Conservation (phyloP, 2,888 invertebrate genomes). For the Protophormia terraenovae region DNA sequence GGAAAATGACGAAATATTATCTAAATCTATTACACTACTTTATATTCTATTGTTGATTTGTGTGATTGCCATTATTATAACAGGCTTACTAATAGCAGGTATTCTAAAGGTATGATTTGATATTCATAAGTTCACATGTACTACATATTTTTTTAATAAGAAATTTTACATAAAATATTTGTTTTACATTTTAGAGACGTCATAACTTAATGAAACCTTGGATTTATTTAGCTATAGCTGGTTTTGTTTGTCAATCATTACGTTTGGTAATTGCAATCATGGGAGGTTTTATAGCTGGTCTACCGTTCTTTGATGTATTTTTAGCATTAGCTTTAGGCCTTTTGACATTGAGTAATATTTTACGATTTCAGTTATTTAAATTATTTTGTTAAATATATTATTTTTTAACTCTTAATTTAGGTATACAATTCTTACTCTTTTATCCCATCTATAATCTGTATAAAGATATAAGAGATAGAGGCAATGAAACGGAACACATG, state of each 20-base stretch:
- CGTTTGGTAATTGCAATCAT: not conserved
- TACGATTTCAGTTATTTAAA: too few relatives aligned
- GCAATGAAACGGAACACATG: not conserved
- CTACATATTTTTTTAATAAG: not conserved
- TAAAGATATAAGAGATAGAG: not conserved
- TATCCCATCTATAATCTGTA: conserved; percentile 17
- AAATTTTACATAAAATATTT: not conserved
- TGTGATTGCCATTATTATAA: conserved; percentile 1
- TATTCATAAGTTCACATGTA: too few relatives aligned
- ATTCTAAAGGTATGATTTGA: conserved; percentile 49
- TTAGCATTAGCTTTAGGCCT: not conserved
- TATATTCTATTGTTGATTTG: conserved; percentile 19
- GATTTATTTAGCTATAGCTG: conserved; percentile 1
- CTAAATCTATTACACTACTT: not conserved
- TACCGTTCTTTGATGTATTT: not conserved
- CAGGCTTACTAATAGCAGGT: conserved; percentile 20
- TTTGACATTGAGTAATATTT: conserved; percentile 7
- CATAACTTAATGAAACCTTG: conserved; percentile 36
- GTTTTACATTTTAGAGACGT: conserved; percentile 24
- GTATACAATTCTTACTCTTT: conserved; percentile 15
- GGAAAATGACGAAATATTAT: not conserved
- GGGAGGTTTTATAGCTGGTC: not conserved
- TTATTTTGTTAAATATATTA: too few relatives aligned
- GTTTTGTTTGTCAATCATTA: conserved; percentile 7
- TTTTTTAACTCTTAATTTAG: not conserved